Percentiles rank a stretch among this genome's conserved stretches.
Evolutionary conservation across 2,888 invertebrate species (phyloP).

Genomic region (Adelphocoris suturalis): DNA sequence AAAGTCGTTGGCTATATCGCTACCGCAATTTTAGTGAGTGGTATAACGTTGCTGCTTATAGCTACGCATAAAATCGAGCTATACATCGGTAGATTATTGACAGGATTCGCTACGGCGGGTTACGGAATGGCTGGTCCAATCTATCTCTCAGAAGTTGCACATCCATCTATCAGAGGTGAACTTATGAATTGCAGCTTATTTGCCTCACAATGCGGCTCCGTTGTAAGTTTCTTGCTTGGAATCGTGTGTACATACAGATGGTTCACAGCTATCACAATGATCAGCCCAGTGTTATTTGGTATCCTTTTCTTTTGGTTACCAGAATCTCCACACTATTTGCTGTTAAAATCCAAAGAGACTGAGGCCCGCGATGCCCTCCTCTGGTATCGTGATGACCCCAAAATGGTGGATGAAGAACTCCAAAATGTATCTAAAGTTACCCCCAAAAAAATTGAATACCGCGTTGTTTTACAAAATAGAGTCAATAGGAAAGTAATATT

Average conservation of each 20-base stretch:
- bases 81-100: slow-evolving; percentile 30
- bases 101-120: background rate
- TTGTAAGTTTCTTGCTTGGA: slow-evolving; percentile 37
- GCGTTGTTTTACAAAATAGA: background rate
- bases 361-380: slow-evolving; percentile 14
- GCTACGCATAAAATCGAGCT: slow-evolving; percentile 8
- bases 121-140: slow-evolving; percentile 37
- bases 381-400: slow-evolving; percentile 43
- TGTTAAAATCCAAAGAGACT: background rate
- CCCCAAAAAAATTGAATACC: background rate
- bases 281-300: background rate
- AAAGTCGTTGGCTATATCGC: background rate
- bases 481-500: background rate
- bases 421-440: background rate
- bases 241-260: slow-evolving; percentile 23
- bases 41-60: background rate
- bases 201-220: background rate
- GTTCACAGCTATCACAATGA: slow-evolving; percentile 45
- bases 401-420: slow-evolving; percentile 37
- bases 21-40: background rate
- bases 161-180: background rate
- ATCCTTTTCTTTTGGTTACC: slow-evolving; percentile 17
- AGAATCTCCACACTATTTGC: slow-evolving; percentile 49
- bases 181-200: slow-evolving; percentile 38
- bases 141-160: slow-evolving; percentile 45